phyloP scores from a whole-genome alignment of 2,113 vertebrate genomes.

The Glaucomys volans region DNA sequence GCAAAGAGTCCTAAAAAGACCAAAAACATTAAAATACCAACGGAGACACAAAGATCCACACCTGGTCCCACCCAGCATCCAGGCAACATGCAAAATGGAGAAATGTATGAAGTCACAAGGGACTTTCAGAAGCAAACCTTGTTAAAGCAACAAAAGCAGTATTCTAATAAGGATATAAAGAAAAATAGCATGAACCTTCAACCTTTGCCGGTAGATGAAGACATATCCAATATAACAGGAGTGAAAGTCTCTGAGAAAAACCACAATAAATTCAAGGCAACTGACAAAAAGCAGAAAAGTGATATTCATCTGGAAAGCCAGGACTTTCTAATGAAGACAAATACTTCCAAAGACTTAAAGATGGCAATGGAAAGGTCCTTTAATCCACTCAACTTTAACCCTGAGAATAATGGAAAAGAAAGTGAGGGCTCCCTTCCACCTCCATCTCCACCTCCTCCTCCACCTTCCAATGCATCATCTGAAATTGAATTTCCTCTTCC shows the following conservation, averaged over 20 bases:
- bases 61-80: background rate
- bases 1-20: conserved; percentile 48
- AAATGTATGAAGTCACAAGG: conserved; percentile 30
- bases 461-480: conserved; percentile 74
- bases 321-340: conserved; percentile 78
- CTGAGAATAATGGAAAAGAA: conserved; percentile 85
- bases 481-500: conserved; percentile 91
- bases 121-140: conserved; percentile 70
- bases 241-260: conserved; percentile 64
- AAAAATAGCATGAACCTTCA: conserved; percentile 68
- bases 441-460: conserved; percentile 85
- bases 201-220: conserved; percentile 73
- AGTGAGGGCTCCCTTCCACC: conserved; percentile 88
- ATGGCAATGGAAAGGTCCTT: conserved; percentile 70
- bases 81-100: conserved; percentile 32
- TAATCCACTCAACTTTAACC: conserved; percentile 80
- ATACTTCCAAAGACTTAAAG: conserved; percentile 77
- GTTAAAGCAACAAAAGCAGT: conserved; percentile 68
- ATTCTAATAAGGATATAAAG: conserved; percentile 67
- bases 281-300: conserved; percentile 70
- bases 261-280: conserved; percentile 67
- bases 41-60: conserved; percentile 15
- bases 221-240: conserved; percentile 67
- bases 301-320: conserved; percentile 69
- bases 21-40: conserved; percentile 57